Evolutionary conservation across 2,113 vertebrate species (phyloP).

Genomic region (Peromyscus leucopus): DNA sequence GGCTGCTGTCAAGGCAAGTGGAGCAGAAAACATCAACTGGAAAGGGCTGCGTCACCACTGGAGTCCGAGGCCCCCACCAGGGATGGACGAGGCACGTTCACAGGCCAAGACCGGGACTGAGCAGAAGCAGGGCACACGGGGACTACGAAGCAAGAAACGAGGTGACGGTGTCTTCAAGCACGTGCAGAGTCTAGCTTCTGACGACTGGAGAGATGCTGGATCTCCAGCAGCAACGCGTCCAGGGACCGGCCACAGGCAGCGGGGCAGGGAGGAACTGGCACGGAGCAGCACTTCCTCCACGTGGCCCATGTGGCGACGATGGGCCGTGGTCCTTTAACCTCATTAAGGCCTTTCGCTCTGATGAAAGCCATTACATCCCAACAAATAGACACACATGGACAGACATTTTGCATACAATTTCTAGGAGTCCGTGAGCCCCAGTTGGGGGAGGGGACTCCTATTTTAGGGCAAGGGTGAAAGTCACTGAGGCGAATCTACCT

Average conservation of each 20-base stretch:
- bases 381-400: slow-evolving; percentile 59
- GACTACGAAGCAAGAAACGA: slow-evolving; percentile 34
- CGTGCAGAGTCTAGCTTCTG: slow-evolving; percentile 16
- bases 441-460: slow-evolving; percentile 3
- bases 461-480: slow-evolving; percentile 61
- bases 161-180: slow-evolving; percentile 18
- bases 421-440: slow-evolving; percentile 21
- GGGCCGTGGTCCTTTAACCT: slow-evolving; percentile 43
- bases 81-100: slow-evolving; percentile 69
- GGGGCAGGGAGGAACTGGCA: background rate
- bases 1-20: slow-evolving; percentile 70
- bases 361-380: slow-evolving; percentile 32
- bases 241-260: background rate
- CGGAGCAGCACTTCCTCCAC: background rate
- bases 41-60: slow-evolving; percentile 33
- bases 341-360: slow-evolving; percentile 70
- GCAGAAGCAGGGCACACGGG: slow-evolving; percentile 39
- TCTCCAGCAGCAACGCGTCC: slow-evolving; percentile 12
- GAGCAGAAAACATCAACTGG: slow-evolving; percentile 56
- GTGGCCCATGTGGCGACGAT: background rate
- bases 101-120: slow-evolving; percentile 63
- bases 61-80: slow-evolving; percentile 20
- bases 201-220: background rate
- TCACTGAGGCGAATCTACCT: slow-evolving; percentile 35
- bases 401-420: slow-evolving; percentile 66